Conservation (phyloP, 2,113 vertebrate genomes). For the Heteronetta atricapilla region DNA sequence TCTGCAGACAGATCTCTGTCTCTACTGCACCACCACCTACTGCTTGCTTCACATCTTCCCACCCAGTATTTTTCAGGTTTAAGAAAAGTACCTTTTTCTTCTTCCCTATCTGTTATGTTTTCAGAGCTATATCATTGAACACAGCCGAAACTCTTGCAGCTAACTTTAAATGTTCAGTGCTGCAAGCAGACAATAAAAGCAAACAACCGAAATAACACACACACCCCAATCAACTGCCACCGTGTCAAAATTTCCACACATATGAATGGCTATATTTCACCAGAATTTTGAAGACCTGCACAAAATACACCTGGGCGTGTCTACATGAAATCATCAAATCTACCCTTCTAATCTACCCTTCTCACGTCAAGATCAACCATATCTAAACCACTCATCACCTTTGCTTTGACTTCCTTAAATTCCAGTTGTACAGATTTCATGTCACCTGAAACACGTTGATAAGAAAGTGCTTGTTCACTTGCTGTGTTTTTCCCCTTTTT, state of each 20-base stretch:
- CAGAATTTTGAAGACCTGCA: neutral
- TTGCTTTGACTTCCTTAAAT: neutral
- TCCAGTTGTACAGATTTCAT: neutral
- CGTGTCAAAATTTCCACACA: neutral
- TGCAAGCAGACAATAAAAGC: neutral
- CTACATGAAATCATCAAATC: neutral
- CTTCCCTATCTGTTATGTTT: neutral
- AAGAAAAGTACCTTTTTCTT: neutral
- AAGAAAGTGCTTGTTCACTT: neutral
- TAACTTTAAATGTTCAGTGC: neutral
- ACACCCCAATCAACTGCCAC: neutral
- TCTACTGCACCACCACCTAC: neutral
- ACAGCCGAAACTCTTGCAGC: neutral
- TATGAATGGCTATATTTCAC: neutral
- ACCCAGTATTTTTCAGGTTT: neutral
- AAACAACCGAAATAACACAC: neutral
- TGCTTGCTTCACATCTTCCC: neutral
- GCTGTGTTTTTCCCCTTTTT: neutral
- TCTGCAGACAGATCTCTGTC: neutral
- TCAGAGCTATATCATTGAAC: neutral
- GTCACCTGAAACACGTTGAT: neutral
- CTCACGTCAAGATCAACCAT: neutral
- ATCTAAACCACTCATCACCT: neutral
- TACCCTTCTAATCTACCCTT: neutral
- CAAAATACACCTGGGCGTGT: neutral